Conservation (phyloP, 2,888 invertebrate species). For the Anodontia alba region DNA sequence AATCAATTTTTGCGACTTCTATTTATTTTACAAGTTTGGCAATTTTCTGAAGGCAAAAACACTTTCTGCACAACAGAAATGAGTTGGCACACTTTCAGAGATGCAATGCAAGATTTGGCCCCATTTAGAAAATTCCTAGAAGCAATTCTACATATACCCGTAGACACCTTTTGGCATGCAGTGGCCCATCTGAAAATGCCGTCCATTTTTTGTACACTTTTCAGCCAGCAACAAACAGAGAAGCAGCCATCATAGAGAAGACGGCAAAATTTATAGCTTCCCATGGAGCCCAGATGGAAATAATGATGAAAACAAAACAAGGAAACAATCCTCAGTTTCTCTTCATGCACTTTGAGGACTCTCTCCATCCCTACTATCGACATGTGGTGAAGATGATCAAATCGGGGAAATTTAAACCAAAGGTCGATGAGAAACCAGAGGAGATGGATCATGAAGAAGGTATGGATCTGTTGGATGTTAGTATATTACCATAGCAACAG, state of each 20-base stretch:
- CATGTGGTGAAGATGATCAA: conserved; percentile 86
- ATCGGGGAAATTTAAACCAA: conserved; percentile 80
- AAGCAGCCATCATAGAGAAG: conserved; percentile 97
- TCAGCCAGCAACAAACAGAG: conserved; percentile 94
- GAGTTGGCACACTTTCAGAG: too few species aligned
- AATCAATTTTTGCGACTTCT: too few species aligned
- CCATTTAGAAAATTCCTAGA: too few species aligned
- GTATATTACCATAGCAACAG: background rate
- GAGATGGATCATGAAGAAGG: conserved; percentile 43
- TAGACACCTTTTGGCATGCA: too few species aligned
- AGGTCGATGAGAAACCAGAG: conserved; percentile 45
- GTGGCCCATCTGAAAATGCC: too few species aligned
- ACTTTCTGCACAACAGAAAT: too few species aligned
- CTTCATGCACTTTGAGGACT: conserved; percentile 94
- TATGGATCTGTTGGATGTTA: too few species aligned
- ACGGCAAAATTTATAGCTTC: conserved; percentile 88
- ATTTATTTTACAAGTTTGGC: too few species aligned
- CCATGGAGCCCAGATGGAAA: conserved; percentile 99
- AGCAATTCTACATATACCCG: too few species aligned
- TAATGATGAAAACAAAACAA: conserved; percentile 98
- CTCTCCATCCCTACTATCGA: conserved; percentile 95
- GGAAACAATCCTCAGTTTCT: conserved; percentile 96
- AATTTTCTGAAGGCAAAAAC: too few species aligned
- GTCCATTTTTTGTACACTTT: too few species aligned
- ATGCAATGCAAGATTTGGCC: too few species aligned